A percentile compares a stretch with the other conserved stretches of the same genome.
These are phyloP conservation scores for Scaptomyza pallida DNA, from an alignment of 1,140 invertebrate genomes.

Conservation along the genomic window DNA sequence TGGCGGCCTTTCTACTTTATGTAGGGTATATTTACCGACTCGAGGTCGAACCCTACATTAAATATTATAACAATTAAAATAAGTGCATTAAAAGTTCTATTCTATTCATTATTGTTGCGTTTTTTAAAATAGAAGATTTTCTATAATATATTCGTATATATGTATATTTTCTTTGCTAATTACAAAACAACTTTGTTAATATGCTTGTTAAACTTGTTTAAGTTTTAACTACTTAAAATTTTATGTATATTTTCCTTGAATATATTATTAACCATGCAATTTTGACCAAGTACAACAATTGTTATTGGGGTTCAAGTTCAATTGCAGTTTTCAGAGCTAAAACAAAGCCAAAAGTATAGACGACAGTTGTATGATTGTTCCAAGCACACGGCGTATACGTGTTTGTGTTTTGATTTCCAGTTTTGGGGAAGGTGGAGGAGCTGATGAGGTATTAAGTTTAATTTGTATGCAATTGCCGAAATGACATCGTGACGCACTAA, in stretches of 20 bases:
- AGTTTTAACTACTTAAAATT: background rate
- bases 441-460: background rate
- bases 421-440: too few relatives aligned
- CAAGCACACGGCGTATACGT: constrained; percentile 29
- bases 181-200: background rate
- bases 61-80: too few relatives aligned
- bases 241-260: background rate
- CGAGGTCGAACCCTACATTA: too few relatives aligned
- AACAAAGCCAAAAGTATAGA: constrained; percentile 5
- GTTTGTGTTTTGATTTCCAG: constrained; percentile 5
- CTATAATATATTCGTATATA: too few relatives aligned
- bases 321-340: constrained; percentile 16
- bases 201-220: background rate
- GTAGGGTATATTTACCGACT: too few relatives aligned
- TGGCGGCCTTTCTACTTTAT: too few relatives aligned
- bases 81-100: too few relatives aligned
- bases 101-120: too few relatives aligned
- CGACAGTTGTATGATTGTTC: background rate
- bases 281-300: background rate
- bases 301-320: constrained; percentile 32
- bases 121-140: too few relatives aligned
- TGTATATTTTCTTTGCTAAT: too few relatives aligned
- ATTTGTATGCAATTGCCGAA: constrained; percentile 36
- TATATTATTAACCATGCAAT: background rate
- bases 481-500: constrained; percentile 2